Percentiles rank a stretch among this genome's conserved stretches.
Evolutionary conservation across 2,888 invertebrate genomes (phyloP).

Genomic region (Aplocera efformata): DNA sequence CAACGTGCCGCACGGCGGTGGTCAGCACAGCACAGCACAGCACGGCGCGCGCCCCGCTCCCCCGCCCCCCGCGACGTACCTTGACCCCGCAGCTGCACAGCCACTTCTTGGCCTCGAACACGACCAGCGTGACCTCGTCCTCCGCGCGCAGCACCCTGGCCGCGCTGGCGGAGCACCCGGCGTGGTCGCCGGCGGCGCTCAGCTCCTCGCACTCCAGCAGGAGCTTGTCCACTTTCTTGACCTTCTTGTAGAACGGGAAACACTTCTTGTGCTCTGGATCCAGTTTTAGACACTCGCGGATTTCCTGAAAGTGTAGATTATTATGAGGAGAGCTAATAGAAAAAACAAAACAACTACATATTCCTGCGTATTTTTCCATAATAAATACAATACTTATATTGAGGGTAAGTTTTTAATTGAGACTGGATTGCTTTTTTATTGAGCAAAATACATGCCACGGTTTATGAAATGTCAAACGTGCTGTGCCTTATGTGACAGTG

Average conservation of each 20-base stretch:
- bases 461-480: too few species aligned
- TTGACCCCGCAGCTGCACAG: conserved; percentile 88
- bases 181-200: conserved; percentile 82
- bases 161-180: conserved; percentile 85
- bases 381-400: too few species aligned
- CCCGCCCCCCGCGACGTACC: conserved; percentile 30
- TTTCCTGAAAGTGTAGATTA: conserved; percentile 78
- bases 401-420: too few species aligned
- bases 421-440: too few species aligned
- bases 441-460: too few species aligned
- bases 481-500: too few species aligned
- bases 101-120: conserved; percentile 86
- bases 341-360: background rate
- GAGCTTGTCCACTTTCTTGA: conserved; percentile 94
- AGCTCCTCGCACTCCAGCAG: conserved; percentile 83
- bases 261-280: conserved; percentile 99
- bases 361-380: too few species aligned
- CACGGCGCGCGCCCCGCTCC: conserved; percentile 82
- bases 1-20: background rate
- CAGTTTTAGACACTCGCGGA: conserved; percentile 97
- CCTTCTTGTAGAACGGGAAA: conserved; percentile 96
- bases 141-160: conserved; percentile 85
- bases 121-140: conserved; percentile 84
- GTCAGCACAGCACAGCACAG: conserved; percentile 86
- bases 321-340: background rate